phyloP scores from a whole-genome alignment of 2,888 invertebrate genomes.

The Drosophila hamatofila region DNA sequence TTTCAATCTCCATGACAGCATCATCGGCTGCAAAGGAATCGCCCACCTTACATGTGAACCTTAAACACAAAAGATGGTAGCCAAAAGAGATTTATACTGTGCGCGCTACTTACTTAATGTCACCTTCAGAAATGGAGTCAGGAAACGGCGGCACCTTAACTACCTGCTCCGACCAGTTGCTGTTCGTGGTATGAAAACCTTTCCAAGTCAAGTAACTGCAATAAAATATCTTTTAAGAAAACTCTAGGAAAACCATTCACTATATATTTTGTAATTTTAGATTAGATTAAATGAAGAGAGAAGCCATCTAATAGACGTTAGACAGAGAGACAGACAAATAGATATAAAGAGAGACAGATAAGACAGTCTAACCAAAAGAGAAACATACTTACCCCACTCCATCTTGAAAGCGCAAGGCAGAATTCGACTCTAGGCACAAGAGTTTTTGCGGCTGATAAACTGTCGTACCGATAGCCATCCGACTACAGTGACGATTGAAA shows the following conservation, averaged over 20 bases:
- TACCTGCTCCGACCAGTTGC: constrained; percentile 81
- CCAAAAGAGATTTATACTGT: no score
- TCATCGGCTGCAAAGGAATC: constrained; percentile 97
- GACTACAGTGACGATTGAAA: constrained; percentile 66
- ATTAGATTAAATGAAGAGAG: no score
- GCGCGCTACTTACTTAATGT: constrained; percentile 89
- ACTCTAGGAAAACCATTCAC: neutral
- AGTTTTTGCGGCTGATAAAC: constrained; percentile 31
- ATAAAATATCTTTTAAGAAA: neutral
- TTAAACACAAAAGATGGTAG: constrained; percentile 64
- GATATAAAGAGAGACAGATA: neutral
- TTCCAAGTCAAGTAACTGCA: constrained; percentile 38
- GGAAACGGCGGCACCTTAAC: constrained; percentile 95
- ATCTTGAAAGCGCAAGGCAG: constrained; percentile 23
- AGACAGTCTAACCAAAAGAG: neutral
- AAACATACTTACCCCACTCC: neutral
- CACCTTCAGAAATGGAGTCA: constrained; percentile 98
- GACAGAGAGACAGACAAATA: neutral
- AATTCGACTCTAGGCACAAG: constrained; percentile 15
- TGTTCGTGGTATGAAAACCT: constrained; percentile 83
- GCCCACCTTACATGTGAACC: constrained; percentile 92
- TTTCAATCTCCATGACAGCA: constrained; percentile 98
- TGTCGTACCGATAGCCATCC: constrained; percentile 42
- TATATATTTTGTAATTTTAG: neutral
- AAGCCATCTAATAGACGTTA: no score